These are phyloP conservation scores for Pantherophis alleghaniensis DNA, from an alignment of 2,797 vertebrate genomes.

Conservation along the genomic window DNA sequence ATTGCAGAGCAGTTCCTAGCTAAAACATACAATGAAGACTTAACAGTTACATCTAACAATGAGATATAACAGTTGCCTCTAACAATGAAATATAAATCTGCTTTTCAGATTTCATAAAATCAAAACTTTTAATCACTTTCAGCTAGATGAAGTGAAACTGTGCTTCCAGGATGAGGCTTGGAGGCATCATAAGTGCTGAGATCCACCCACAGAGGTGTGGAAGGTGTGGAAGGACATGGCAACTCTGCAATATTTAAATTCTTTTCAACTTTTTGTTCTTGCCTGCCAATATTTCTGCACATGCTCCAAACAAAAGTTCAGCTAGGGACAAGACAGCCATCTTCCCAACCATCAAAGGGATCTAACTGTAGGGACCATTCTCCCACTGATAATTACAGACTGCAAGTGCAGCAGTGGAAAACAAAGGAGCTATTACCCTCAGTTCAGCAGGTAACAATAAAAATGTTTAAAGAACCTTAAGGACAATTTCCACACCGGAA, in stretches of 20 bases:
- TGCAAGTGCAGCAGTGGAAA: background rate
- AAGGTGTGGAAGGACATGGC: background rate
- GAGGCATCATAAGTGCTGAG: background rate
- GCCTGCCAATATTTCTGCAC: background rate
- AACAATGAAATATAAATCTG: background rate
- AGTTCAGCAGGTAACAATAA: background rate
- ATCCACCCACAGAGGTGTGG: background rate
- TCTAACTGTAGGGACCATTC: background rate
- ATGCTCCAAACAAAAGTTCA: background rate
- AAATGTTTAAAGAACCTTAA: background rate
- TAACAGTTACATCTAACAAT: background rate
- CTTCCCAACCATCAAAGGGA: background rate
- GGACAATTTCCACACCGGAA: background rate
- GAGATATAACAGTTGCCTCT: background rate
- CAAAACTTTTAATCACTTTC: background rate
- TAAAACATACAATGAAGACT: background rate
- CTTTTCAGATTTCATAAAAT: background rate
- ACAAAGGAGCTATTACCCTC: background rate
- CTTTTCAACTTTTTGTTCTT: background rate
- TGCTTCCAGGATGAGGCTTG: background rate
- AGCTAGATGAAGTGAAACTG: background rate
- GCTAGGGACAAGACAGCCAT: background rate
- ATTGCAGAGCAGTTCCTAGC: fast-evolving
- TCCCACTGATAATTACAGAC: background rate
- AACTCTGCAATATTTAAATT: background rate